Evolutionary conservation across 2,113 vertebrate genomes (phyloP).

Genomic region (Heteronetta atricapilla): DNA sequence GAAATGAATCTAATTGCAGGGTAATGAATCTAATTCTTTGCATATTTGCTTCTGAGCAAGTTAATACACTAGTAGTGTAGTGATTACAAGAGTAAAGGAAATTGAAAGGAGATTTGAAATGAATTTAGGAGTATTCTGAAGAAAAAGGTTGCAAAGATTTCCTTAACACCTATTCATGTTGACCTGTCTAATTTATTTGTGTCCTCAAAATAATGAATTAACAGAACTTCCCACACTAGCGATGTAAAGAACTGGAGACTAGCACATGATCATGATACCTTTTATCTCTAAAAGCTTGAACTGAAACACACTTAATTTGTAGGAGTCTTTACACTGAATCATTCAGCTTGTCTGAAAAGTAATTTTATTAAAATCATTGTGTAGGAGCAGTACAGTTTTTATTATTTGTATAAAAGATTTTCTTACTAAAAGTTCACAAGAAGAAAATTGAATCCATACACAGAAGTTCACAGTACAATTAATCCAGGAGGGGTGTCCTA

Average conservation of each 20-base stretch:
- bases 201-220: background rate
- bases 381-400: background rate
- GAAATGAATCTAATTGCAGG: background rate
- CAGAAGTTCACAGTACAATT: background rate
- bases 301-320: background rate
- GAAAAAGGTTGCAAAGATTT: background rate
- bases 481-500: background rate
- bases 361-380: conserved; percentile 23
- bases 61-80: background rate
- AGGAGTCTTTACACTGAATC: background rate
- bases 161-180: background rate
- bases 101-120: background rate
- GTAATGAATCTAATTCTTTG: background rate
- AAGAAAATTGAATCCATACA: background rate
- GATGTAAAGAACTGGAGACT: background rate
- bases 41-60: background rate
- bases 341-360: background rate
- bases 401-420: conserved; percentile 2
- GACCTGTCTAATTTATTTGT: background rate
- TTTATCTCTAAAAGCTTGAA: background rate
- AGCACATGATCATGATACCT: background rate
- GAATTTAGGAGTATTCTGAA: background rate
- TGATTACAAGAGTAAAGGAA: background rate
- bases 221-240: background rate
- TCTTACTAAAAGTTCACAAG: conserved; percentile 35